These are phyloP conservation scores for Drosophila nigromelanica DNA, from an alignment of 1,140 invertebrate genomes.

Conservation along the genomic window DNA sequence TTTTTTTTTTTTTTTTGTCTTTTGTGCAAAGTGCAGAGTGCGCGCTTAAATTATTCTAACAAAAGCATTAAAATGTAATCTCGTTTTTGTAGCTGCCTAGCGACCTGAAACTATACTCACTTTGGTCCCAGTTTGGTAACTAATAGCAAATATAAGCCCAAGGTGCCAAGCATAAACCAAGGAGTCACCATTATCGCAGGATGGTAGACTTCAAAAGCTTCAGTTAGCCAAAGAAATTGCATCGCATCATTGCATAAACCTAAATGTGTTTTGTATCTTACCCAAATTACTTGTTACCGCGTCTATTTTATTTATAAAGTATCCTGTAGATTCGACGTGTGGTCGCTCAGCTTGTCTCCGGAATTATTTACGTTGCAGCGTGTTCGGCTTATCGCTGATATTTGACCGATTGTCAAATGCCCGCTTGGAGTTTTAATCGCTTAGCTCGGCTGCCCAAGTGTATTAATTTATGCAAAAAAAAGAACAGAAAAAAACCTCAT, in stretches of 20 bases:
- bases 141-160: constrained; percentile 56
- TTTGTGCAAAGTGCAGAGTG: constrained; percentile 15
- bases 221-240: not conserved
- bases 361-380: constrained; percentile 19
- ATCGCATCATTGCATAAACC: not conserved
- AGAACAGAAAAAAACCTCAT: constrained; percentile 1
- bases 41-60: constrained; percentile 14
- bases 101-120: constrained; percentile 40
- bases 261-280: not conserved
- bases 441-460: constrained; percentile 48
- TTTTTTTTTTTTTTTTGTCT: not conserved
- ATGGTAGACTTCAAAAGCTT: constrained; percentile 28
- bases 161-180: constrained; percentile 54
- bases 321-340: constrained; percentile 6
- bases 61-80: not conserved
- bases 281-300: constrained; percentile 25
- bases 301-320: constrained; percentile 58
- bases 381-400: constrained; percentile 87
- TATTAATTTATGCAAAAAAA: constrained; percentile 21
- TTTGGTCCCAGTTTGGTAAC: constrained; percentile 53
- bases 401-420: constrained; percentile 84
- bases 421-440: constrained; percentile 86
- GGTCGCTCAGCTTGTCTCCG: not conserved
- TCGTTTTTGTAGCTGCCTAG: not conserved
- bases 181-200: constrained; percentile 81